These are phyloP conservation scores for Bombus polaris DNA, from an alignment of 1,140 invertebrate species.

Conservation along the genomic window DNA sequence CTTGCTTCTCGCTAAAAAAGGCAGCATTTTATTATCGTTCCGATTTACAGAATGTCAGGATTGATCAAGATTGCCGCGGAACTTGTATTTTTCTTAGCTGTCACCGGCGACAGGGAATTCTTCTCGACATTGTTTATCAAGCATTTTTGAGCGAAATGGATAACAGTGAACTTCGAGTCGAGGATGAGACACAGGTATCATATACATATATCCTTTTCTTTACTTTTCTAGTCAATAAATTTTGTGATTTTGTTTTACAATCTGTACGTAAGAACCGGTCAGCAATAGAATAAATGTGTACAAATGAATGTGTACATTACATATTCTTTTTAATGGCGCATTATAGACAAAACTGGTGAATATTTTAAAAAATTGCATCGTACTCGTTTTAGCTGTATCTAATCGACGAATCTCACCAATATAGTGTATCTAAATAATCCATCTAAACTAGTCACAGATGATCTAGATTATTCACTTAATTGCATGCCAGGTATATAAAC, in stretches of 20 bases:
- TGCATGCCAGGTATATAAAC: background rate
- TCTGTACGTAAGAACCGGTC: background rate
- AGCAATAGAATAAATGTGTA: background rate
- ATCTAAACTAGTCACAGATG: background rate
- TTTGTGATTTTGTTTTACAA: background rate
- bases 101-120: background rate
- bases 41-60: slow-evolving; percentile 1
- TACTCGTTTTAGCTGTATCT: slow-evolving; percentile 3
- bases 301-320: background rate
- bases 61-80: background rate
- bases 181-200: slow-evolving; percentile 72
- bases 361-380: slow-evolving; percentile 6
- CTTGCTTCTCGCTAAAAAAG: background rate
- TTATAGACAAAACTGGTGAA: background rate
- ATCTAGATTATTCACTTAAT: background rate
- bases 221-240: background rate
- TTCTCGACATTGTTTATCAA: background rate
- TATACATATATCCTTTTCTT: background rate
- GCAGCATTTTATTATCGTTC: background rate
- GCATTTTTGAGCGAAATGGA: slow-evolving; percentile 50
- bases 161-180: slow-evolving; percentile 59
- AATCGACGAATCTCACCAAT: slow-evolving; percentile 12
- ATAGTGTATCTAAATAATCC: slow-evolving; percentile 16
- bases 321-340: background rate
- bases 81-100: background rate